Percentiles rank a stretch among this genome's conserved stretches.
These are phyloP conservation scores for Elephas maximus DNA, from an alignment of 2,113 vertebrate species.

Conservation along the genomic window DNA sequence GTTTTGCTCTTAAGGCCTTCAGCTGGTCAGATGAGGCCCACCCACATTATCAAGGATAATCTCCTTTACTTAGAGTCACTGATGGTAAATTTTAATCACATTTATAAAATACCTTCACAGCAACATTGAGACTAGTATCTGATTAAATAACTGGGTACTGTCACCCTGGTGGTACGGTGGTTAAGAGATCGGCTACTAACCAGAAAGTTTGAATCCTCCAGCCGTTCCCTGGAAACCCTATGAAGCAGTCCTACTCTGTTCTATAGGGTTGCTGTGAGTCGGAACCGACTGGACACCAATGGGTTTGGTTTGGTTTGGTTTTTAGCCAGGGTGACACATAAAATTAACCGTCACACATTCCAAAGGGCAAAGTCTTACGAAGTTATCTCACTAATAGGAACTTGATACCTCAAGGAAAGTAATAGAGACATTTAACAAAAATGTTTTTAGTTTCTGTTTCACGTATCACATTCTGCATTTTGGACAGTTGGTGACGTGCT, in stretches of 20 bases:
- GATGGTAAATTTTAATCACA: not conserved
- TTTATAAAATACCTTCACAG: not conserved
- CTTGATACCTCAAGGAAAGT: accelerated
- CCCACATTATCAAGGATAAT: not conserved
- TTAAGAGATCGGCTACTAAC: too few relatives aligned
- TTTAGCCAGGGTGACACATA: not conserved
- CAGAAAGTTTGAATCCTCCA: too few relatives aligned
- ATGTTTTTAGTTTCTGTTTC: slow-evolving; percentile 59
- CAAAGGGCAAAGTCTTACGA: not conserved
- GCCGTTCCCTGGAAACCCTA: too few relatives aligned
- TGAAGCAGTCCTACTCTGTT: too few relatives aligned
- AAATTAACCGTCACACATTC: not conserved
- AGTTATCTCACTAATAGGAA: not conserved
- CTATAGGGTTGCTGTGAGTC: too few relatives aligned
- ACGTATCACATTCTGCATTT: not conserved
- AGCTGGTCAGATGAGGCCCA: not conserved
- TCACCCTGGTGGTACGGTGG: too few relatives aligned
- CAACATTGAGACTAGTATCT: not conserved
- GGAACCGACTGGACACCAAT: too few relatives aligned
- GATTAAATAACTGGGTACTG: too few relatives aligned
- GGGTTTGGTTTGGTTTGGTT: too few relatives aligned
- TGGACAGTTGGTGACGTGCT: not conserved
- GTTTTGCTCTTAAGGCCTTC: not conserved
- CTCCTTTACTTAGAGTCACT: not conserved
- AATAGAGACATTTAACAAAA: accelerated